Evolutionary conservation across 2,888 invertebrate genomes (phyloP).

Genomic region (Periphyllus acericola): DNA sequence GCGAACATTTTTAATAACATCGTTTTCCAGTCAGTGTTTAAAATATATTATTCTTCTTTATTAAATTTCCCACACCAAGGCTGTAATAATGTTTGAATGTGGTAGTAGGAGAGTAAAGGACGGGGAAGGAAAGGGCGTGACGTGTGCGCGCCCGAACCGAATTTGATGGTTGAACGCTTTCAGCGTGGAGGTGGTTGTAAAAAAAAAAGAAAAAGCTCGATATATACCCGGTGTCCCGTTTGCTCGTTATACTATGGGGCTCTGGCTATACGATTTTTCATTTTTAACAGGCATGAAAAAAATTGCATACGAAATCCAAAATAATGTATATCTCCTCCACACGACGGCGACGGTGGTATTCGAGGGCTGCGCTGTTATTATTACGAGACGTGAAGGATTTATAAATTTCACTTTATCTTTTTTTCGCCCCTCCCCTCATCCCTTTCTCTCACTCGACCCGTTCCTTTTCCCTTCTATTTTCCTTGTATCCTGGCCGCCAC

Average conservation of each 20-base stretch:
- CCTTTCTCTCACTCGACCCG: neutral
- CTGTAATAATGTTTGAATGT: conserved; percentile 52
- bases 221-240: conserved; percentile 47
- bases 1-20: conserved; percentile 48
- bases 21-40: conserved; percentile 58
- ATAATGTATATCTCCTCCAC: conserved; percentile 36
- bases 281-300: conserved; percentile 60
- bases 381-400: conserved; percentile 37
- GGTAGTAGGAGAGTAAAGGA: neutral
- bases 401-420: conserved; percentile 21
- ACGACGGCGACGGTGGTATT: neutral
- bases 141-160: conserved; percentile 39
- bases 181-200: conserved; percentile 16
- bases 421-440: neutral
- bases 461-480: neutral
- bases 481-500: neutral
- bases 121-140: neutral
- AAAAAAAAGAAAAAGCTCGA: conserved; percentile 14
- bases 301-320: conserved; percentile 53
- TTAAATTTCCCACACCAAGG: conserved; percentile 49
- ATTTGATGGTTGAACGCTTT: conserved; percentile 60
- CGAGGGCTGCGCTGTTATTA: conserved; percentile 43
- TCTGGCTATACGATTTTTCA: conserved; percentile 53
- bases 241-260: conserved; percentile 33
- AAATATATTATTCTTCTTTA: conserved; percentile 59